These are phyloP conservation scores for Horisme vitalbata DNA, from an alignment of 2,888 invertebrate genomes.

Conservation along the genomic window DNA sequence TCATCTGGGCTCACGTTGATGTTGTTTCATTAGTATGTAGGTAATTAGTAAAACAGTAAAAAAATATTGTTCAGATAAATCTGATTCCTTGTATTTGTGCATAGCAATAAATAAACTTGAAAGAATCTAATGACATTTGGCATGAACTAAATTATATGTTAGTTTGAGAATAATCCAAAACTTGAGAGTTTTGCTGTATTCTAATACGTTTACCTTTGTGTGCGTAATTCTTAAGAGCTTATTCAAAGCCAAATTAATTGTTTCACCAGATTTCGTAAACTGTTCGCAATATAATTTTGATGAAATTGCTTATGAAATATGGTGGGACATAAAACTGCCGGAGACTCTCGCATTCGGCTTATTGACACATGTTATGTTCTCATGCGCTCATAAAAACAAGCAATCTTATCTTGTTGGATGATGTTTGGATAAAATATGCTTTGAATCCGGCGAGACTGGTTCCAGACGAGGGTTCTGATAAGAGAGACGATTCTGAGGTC, in stretches of 20 bases:
- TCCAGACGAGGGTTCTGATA: slow-evolving; percentile 33
- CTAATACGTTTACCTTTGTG: background rate
- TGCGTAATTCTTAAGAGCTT: slow-evolving; percentile 7
- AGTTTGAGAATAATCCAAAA: too few species aligned
- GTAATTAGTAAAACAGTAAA: too few species aligned
- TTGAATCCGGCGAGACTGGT: slow-evolving; percentile 32
- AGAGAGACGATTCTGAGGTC: slow-evolving; percentile 22
- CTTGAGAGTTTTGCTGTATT: too few species aligned
- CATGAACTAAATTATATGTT: too few species aligned
- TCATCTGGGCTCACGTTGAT: too few species aligned
- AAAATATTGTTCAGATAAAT: too few species aligned
- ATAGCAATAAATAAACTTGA: too few species aligned
- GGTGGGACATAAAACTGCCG: slow-evolving; percentile 54
- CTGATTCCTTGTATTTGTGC: too few species aligned
- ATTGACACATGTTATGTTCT: slow-evolving; percentile 70
- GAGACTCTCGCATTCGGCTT: slow-evolving; percentile 47
- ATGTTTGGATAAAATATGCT: slow-evolving; percentile 56
- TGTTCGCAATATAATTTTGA: slow-evolving; percentile 60
- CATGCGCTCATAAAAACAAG: slow-evolving; percentile 63
- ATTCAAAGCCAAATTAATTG: slow-evolving; percentile 22
- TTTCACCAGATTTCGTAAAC: slow-evolving; percentile 24
- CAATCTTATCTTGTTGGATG: slow-evolving; percentile 60
- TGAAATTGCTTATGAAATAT: slow-evolving; percentile 51
- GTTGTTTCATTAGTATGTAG: too few species aligned
- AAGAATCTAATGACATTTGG: too few species aligned